Evolutionary conservation across 2,888 invertebrate species (phyloP).

Genomic region (Adineta ricciae): DNA sequence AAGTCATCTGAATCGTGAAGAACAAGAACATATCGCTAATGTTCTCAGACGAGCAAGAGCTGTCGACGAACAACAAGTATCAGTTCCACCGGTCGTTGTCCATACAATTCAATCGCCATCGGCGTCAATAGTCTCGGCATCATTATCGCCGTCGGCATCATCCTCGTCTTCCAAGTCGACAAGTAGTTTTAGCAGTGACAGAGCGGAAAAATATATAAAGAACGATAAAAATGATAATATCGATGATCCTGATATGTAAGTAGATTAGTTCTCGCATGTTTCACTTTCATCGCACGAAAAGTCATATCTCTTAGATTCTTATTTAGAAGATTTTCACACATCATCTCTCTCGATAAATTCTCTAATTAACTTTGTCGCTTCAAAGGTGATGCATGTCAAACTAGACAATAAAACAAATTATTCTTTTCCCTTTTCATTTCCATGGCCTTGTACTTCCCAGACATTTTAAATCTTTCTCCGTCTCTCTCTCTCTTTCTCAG

Average conservation of each 20-base stretch:
- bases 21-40: constrained; percentile 18
- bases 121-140: background rate
- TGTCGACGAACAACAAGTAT: background rate
- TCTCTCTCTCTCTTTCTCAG: background rate
- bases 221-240: background rate
- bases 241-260: background rate
- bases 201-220: background rate
- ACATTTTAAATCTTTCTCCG: background rate
- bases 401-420: background rate
- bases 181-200: background rate
- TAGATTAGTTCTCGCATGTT: no score
- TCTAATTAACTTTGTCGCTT: background rate
- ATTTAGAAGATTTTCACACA: background rate
- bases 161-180: background rate
- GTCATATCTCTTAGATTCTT: background rate
- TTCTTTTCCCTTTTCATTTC: background rate
- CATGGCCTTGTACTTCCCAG: background rate
- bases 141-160: background rate
- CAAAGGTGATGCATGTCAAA: background rate
- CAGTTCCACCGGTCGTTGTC: background rate
- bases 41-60: background rate
- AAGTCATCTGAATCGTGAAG: constrained; percentile 17
- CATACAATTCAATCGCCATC: background rate
- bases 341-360: background rate
- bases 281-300: background rate